phyloP scores from a whole-genome alignment of 2,888 invertebrate genomes.

The Trileptium ribeirensis region DNA sequence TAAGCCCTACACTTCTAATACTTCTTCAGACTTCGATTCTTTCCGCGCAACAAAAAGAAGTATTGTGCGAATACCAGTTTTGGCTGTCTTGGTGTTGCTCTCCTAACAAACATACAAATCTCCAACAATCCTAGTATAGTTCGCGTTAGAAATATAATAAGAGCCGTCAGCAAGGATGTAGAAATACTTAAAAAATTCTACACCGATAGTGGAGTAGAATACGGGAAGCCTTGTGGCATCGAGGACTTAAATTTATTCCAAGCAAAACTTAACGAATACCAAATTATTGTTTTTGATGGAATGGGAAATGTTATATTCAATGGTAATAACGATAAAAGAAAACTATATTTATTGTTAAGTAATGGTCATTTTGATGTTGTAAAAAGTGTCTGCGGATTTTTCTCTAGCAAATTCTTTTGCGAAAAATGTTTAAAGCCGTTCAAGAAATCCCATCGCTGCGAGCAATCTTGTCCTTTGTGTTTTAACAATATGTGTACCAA shows the following conservation, averaged over 20 bases:
- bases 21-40: no score
- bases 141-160: neutral
- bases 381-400: neutral
- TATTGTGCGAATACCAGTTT: neutral
- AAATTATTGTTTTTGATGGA: neutral
- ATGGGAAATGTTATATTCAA: conserved; percentile 7
- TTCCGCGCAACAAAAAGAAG: neutral
- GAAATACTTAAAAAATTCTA: no score
- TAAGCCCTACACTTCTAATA: neutral
- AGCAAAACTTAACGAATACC: neutral
- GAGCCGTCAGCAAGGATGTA: no score
- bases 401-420: neutral
- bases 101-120: neutral
- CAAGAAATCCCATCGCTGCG: no score
- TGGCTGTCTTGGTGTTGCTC: neutral
- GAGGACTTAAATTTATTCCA: neutral
- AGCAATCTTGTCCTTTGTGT: no score
- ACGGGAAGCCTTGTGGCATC: neutral
- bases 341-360: neutral
- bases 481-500: no score
- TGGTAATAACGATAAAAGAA: neutral
- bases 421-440: no score
- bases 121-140: neutral
- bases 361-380: neutral
- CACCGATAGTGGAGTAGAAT: no score